Base-by-base conservation (phyloP, 2,113 vertebrate genomes). In the Platanista minor region DNA sequence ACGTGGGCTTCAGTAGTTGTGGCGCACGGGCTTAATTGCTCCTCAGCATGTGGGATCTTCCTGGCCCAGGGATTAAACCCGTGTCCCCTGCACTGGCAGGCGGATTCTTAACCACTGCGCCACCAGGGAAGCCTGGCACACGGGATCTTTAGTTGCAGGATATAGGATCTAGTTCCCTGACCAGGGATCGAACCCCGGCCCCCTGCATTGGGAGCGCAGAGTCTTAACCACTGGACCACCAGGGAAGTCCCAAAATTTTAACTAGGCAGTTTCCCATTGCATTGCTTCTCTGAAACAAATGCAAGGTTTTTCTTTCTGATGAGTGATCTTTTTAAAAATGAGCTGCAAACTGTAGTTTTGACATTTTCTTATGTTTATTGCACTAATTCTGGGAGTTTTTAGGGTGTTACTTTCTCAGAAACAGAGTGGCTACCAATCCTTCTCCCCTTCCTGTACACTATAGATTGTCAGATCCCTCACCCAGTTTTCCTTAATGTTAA, bases 261-360 rank as follows among this genome's bases (percentile, higher is more conserved):
- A 64, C 8, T 11, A 25, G 78, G 57, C 64, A 52, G 27, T 41
- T 74, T 27, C 57, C 43, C 78, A 29, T 72, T 69, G 36, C 20
- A 39, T 80, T 82, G 85, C n/a, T 62, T 88, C 69, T 81, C 41
- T 82, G 54, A 81, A 39, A 62, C 49, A 82, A 61, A 33, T 62
- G 21, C 15, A n/a, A 49, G 29, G 7, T 18, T 82, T 59, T 59
- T 23, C 69, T 75, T 89, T 83, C 59, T 66, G 71, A 59, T 27
- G 59, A 41, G 54, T 52, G 36, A 39, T 75, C 46, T 75, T 71
- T 41, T 31, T 39, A 43, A 77, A 94, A 86, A 59, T 95, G 20
- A 87, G 75, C n/a, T 31, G 41, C 67, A 90, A 13, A 29, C 36
- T 75, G 18, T 84, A 49, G 41, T 61, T 95, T 49, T 78, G 64